These are phyloP conservation scores for Anguilla obscura DNA, from an alignment of 2,797 vertebrate genomes.

Conservation along the genomic window DNA sequence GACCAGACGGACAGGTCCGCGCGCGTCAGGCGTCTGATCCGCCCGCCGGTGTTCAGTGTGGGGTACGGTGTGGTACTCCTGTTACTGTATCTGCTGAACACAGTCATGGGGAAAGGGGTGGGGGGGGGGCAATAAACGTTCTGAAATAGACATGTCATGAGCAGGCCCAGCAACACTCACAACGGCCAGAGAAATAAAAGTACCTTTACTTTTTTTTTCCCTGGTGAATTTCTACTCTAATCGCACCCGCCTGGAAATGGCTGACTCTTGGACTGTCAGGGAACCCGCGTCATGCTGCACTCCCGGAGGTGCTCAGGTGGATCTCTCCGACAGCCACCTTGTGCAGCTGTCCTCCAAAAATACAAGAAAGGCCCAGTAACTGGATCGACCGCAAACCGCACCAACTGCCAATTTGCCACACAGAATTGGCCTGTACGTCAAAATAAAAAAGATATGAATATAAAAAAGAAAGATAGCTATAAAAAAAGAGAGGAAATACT, in stretches of 20 bases:
- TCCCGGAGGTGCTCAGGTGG: background rate
- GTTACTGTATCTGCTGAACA: background rate
- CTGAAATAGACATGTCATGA: background rate
- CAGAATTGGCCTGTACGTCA: background rate
- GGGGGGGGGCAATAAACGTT: background rate
- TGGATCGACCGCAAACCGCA: conserved; percentile 31
- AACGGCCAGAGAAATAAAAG: background rate
- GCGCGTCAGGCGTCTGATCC: background rate
- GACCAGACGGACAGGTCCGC: background rate
- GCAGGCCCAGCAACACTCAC: background rate
- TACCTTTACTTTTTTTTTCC: background rate
- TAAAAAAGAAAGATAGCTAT: background rate
- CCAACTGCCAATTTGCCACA: too few species aligned
- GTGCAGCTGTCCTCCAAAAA: background rate
- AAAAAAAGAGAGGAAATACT: background rate
- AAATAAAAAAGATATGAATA: background rate
- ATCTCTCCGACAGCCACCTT: conserved; percentile 22
- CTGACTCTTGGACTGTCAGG: background rate
- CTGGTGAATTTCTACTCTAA: background rate
- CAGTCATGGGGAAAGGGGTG: background rate
- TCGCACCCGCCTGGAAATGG: background rate
- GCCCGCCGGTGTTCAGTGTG: background rate
- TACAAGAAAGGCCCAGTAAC: conserved; percentile 7
- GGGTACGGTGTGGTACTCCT: background rate
- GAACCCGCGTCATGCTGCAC: background rate